phyloP scores from a whole-genome alignment of 2,113 vertebrate species.

The Thamnaconus septentrionalis region DNA sequence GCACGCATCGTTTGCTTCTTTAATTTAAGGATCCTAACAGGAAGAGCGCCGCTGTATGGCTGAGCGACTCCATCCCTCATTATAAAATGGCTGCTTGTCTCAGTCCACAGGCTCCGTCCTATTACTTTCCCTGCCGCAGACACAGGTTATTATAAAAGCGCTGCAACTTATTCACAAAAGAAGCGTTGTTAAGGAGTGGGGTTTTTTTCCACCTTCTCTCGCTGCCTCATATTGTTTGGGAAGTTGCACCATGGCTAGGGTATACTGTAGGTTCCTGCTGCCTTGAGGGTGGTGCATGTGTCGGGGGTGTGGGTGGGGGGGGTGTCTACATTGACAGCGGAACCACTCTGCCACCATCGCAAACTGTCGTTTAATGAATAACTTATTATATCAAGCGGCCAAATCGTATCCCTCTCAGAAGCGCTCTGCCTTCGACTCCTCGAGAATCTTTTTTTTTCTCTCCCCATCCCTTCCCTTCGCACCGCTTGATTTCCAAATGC shows the following conservation, averaged over 20 bases:
- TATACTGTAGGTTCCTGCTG: too few relatives aligned
- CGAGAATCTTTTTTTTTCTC: slow-evolving; percentile 8
- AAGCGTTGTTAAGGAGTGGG: slow-evolving; percentile 22
- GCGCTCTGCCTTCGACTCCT: slow-evolving; percentile 6
- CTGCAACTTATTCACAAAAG: slow-evolving; percentile 63
- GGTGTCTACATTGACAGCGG: slow-evolving; percentile 5
- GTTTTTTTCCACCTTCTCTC: not conserved
- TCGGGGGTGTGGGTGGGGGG: slow-evolving; percentile 14
- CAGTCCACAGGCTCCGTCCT: slow-evolving; percentile 70
- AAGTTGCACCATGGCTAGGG: slow-evolving; percentile 17
- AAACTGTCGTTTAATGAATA: slow-evolving; percentile 31
- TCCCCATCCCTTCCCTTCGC: not conserved
- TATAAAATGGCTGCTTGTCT: slow-evolving; percentile 76
- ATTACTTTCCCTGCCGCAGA: slow-evolving; percentile 70
- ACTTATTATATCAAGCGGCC: slow-evolving; percentile 35
- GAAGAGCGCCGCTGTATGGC: slow-evolving; percentile 70
- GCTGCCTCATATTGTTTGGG: slow-evolving; percentile 3
- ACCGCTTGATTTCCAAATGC: slow-evolving; percentile 8
- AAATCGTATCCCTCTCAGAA: slow-evolving; percentile 31
- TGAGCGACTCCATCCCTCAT: slow-evolving; percentile 76
- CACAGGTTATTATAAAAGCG: slow-evolving; percentile 71
- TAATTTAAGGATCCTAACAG: slow-evolving; percentile 80
- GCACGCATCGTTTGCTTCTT: slow-evolving; percentile 79
- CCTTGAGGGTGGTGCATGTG: not conserved
- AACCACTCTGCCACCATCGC: slow-evolving; percentile 11